These are phyloP conservation scores for Catotricha subobsoleta DNA, from an alignment of 2,888 invertebrate genomes.

Conservation along the genomic window DNA sequence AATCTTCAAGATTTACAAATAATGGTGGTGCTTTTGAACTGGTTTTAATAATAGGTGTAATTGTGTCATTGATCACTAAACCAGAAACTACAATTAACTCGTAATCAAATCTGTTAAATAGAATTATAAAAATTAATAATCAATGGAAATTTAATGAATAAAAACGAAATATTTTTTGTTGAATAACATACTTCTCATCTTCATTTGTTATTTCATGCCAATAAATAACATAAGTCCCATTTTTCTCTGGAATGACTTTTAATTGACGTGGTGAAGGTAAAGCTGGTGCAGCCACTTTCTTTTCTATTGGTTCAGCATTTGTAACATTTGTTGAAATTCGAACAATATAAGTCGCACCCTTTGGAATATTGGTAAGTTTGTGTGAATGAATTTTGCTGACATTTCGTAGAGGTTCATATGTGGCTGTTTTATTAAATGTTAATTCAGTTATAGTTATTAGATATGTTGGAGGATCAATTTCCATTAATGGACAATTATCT, in stretches of 20 bases:
- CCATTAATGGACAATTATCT: slow-evolving; percentile 42
- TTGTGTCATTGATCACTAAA: slow-evolving; percentile 25
- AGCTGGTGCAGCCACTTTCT: slow-evolving; percentile 35
- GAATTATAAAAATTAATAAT: no score
- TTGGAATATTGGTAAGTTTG: slow-evolving; percentile 33
- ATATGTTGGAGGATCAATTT: slow-evolving; percentile 16
- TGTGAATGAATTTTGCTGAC: slow-evolving; percentile 33
- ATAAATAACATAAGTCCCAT: slow-evolving; percentile 43
- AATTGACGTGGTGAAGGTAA: slow-evolving; percentile 46
- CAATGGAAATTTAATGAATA: no score
- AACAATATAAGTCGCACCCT: slow-evolving; percentile 35
- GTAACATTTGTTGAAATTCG: slow-evolving; percentile 27
- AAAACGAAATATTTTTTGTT: no score
- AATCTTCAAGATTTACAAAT: slow-evolving; percentile 13
- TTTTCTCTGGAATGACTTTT: slow-evolving; percentile 36
- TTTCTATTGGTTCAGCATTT: slow-evolving; percentile 26
- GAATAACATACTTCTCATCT: background rate
- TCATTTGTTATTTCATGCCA: slow-evolving; percentile 34
- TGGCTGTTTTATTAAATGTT: slow-evolving; percentile 27
- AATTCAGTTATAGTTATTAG: slow-evolving; percentile 35
- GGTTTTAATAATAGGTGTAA: slow-evolving; percentile 24
- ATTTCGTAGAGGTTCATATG: slow-evolving; percentile 33
- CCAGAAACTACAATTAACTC: slow-evolving; percentile 46
- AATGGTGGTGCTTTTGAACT: slow-evolving; percentile 34
- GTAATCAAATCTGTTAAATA: slow-evolving; percentile 36